A percentile compares a stretch with the other conserved stretches of the same genome.
These are phyloP conservation scores for Xylocopa sonorina DNA, from an alignment of 1,140 invertebrate genomes.

Conservation along the genomic window DNA sequence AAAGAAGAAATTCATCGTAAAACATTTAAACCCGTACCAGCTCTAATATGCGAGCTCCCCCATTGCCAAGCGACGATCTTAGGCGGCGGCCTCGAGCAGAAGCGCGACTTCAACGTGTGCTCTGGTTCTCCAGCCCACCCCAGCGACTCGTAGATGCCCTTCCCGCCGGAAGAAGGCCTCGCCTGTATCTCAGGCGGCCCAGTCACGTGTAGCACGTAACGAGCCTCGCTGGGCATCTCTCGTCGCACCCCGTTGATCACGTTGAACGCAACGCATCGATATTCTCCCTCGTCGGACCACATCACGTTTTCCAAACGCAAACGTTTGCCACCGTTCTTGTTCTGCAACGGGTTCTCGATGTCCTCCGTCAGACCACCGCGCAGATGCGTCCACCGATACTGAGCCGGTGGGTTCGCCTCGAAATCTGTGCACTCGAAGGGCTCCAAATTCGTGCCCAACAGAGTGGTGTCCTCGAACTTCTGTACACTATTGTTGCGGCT, in stretches of 20 bases:
- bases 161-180: slow-evolving; percentile 66
- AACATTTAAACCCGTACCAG: slow-evolving; percentile 65
- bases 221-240: slow-evolving; percentile 74
- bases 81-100: slow-evolving; percentile 79
- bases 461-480: slow-evolving; percentile 71
- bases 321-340: slow-evolving; percentile 66
- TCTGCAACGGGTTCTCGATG: slow-evolving; percentile 71
- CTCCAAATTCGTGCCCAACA: slow-evolving; percentile 85
- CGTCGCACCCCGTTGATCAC: slow-evolving; percentile 77
- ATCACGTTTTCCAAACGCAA: slow-evolving; percentile 75
- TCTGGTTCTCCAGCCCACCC: slow-evolving; percentile 77
- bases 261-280: slow-evolving; percentile 78
- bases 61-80: slow-evolving; percentile 79
- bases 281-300: slow-evolving; percentile 80
- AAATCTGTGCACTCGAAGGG: slow-evolving; percentile 89
- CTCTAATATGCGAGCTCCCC: slow-evolving; percentile 79
- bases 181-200: slow-evolving; percentile 79
- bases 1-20: no score
- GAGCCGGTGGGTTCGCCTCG: slow-evolving; percentile 91
- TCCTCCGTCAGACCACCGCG: slow-evolving; percentile 73
- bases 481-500: slow-evolving; percentile 84
- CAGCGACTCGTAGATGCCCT: slow-evolving; percentile 74
- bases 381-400: slow-evolving; percentile 83
- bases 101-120: slow-evolving; percentile 74
- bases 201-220: slow-evolving; percentile 76